Conservation (phyloP, 2,113 vertebrate genomes). For the Callionymus lyra region DNA sequence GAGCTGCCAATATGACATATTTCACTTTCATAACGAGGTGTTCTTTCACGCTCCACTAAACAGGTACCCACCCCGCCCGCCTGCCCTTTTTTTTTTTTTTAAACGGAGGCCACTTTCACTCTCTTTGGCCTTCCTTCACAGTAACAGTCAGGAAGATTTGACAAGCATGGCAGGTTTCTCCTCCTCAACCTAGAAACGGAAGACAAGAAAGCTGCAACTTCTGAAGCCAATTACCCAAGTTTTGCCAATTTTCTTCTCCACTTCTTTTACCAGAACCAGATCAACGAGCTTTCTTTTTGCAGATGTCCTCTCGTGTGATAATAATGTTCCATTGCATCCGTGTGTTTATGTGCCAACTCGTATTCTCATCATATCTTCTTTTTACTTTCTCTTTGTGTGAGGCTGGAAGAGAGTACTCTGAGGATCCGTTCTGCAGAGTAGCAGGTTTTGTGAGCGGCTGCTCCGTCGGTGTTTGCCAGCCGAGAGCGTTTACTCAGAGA, state of each 20-base stretch:
- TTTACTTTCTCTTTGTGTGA: conserved; percentile 39
- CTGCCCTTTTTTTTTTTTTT: conserved; percentile 16
- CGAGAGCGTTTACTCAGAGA: conserved; percentile 60
- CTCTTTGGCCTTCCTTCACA: conserved; percentile 41
- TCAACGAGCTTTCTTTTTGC: conserved; percentile 35
- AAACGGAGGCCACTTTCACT: conserved; percentile 49
- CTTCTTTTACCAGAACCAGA: conserved; percentile 26
- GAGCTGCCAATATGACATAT: conserved; percentile 42
- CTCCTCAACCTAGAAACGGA: conserved; percentile 38
- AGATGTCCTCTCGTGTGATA: conserved; percentile 42
- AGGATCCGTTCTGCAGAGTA: conserved; percentile 49
- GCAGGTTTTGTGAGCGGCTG: conserved; percentile 30
- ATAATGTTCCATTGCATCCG: conserved; percentile 26
- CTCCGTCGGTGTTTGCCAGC: conserved; percentile 46
- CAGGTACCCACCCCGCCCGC: conserved; percentile 39
- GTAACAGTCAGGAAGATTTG: conserved; percentile 51
- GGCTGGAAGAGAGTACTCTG: conserved; percentile 23
- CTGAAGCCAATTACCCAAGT: conserved; percentile 61
- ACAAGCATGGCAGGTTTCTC: conserved; percentile 63
- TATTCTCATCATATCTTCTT: conserved; percentile 41
- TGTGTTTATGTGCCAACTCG: conserved; percentile 33
- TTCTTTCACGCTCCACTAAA: conserved; percentile 60
- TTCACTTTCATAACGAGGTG: conserved; percentile 60
- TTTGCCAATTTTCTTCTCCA: conserved; percentile 43
- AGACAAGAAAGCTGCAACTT: conserved; percentile 47